phyloP scores from a whole-genome alignment of 1,140 invertebrate species.

The Agrypnia vestita region DNA sequence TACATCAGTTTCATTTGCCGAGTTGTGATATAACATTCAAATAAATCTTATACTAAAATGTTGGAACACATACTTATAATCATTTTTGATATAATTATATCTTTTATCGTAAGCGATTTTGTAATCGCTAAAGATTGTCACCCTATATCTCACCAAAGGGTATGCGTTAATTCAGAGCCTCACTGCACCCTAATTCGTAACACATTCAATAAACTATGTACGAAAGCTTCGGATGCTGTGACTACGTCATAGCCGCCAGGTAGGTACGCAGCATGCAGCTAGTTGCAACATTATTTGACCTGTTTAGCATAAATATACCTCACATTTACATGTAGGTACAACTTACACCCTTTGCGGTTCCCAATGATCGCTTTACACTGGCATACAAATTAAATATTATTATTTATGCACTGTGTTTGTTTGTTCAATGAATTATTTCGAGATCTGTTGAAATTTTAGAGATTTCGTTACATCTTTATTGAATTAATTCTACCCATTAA shows the following conservation, averaged over 20 bases:
- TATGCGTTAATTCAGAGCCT: conserved; percentile 9
- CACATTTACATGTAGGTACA: neutral
- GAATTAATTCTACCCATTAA: conserved; percentile 16
- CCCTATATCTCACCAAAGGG: neutral
- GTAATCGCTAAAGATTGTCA: neutral
- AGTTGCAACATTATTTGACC: neutral
- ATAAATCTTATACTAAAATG: too few species aligned
- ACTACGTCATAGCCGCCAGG: conserved; percentile 1
- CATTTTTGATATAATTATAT: too few species aligned
- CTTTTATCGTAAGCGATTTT: too few species aligned
- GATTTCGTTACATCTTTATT: conserved; percentile 33
- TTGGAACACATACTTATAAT: too few species aligned
- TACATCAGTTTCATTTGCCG: too few species aligned
- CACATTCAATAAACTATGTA: conserved; percentile 37
- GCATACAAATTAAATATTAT: conserved; percentile 29
- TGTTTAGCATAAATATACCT: too few species aligned
- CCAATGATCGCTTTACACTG: conserved; percentile 52
- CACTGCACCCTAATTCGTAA: conserved; percentile 25
- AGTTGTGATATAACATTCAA: too few species aligned
- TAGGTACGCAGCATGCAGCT: neutral
- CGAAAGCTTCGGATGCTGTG: conserved; percentile 1
- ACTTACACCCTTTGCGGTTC: conserved; percentile 40
- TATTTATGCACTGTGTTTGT: conserved; percentile 47
- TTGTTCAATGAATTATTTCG: conserved; percentile 21
- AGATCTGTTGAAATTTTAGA: conserved; percentile 4